Conservation (phyloP, 2,797 vertebrate species). For the Moxostoma hubbsi region DNA sequence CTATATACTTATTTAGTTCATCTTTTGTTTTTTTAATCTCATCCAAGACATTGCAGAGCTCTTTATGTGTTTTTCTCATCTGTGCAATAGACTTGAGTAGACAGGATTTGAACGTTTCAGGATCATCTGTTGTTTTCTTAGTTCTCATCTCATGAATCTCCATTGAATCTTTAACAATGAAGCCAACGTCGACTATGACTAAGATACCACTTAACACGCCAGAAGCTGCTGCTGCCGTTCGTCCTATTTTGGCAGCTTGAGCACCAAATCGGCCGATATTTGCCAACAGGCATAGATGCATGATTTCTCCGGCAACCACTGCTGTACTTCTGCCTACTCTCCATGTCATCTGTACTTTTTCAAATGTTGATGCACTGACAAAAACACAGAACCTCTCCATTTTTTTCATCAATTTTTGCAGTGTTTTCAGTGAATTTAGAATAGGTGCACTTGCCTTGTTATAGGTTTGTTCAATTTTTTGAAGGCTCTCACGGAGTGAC, state of each 20-base stretch:
- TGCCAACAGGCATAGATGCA: neutral
- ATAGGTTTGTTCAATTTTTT: neutral
- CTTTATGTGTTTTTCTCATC: neutral
- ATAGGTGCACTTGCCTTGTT: neutral
- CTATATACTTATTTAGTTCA: neutral
- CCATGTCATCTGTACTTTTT: neutral
- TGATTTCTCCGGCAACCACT: neutral
- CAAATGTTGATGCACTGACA: neutral
- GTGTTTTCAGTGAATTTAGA: neutral
- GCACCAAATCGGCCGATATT: neutral
- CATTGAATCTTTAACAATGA: neutral
- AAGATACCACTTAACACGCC: neutral
- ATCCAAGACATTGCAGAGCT: neutral
- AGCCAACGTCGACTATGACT: neutral
- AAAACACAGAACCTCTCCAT: neutral
- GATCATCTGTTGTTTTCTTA: neutral
- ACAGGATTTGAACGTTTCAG: neutral
- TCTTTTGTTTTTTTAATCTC: neutral
- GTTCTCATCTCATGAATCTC: neutral
- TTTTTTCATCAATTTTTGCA: neutral
- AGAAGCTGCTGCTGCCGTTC: neutral
- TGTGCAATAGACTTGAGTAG: conserved; percentile 1
- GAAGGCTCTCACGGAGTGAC: neutral
- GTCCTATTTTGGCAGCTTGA: neutral
- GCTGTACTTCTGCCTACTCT: too few species aligned